Percentiles rank a stretch among this genome's conserved stretches.
phyloP scores from a whole-genome alignment of 2,113 vertebrate genomes.

The Lates calcarifer region DNA sequence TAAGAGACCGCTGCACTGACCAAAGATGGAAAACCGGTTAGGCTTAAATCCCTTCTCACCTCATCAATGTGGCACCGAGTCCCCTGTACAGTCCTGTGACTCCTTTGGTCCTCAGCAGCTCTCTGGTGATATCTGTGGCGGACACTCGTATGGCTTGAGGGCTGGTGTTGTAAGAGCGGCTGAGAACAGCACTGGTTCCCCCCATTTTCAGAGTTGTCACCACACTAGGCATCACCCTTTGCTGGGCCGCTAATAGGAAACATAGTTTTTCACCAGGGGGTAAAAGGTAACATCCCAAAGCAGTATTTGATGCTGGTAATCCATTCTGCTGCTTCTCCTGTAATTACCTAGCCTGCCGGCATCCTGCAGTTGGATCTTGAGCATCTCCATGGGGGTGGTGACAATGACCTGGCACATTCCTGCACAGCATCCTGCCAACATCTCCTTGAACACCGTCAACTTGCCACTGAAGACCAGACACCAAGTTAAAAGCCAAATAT shows the following conservation, averaged over 20 bases:
- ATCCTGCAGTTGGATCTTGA: conserved; percentile 90
- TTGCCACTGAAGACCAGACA: conserved; percentile 66
- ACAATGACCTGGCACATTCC: conserved; percentile 88
- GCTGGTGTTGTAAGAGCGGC: conserved; percentile 81
- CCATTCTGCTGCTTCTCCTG: background rate
- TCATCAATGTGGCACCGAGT: conserved; percentile 86
- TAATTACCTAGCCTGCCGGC: conserved; percentile 86
- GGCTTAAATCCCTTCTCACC: conserved; percentile 64
- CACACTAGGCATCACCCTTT: conserved; percentile 78
- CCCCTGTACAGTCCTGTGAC: conserved; percentile 86
- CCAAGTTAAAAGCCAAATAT: background rate
- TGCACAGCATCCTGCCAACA: conserved; percentile 89
- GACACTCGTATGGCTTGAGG: conserved; percentile 78
- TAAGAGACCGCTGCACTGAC: fast-evolving
- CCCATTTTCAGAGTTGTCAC: conserved; percentile 80
- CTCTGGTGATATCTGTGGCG: conserved; percentile 84
- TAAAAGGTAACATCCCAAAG: background rate
- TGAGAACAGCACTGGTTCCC: conserved; percentile 76
- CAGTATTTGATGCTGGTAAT: background rate
- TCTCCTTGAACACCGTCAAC: conserved; percentile 86
- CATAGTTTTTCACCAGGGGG: background rate
- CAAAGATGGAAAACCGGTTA: background rate
- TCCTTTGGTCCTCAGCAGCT: conserved; percentile 85
- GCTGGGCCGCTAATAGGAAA: conserved; percentile 80
- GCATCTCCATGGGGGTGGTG: conserved; percentile 90